Conservation (phyloP, 2,888 invertebrate genomes). For the Chloroclystis v-ata region DNA sequence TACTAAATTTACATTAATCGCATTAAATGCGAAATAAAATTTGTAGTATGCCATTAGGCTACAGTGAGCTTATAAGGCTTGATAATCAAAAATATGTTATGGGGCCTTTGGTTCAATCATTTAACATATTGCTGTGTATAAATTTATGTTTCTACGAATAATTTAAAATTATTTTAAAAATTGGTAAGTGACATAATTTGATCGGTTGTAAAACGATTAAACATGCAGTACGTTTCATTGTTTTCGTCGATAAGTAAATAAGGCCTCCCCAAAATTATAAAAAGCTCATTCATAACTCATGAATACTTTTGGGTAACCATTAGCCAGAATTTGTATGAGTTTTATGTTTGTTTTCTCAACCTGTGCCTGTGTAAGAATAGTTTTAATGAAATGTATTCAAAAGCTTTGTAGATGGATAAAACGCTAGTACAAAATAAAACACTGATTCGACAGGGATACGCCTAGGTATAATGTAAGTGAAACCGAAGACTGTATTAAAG, state of each 20-base stretch:
- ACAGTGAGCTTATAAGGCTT: slow-evolving; percentile 55
- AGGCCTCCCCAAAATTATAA: slow-evolving; percentile 9
- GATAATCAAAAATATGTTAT: slow-evolving; percentile 24
- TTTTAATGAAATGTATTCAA: slow-evolving; percentile 34
- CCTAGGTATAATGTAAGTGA: slow-evolving; percentile 65
- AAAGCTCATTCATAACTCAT: slow-evolving; percentile 6
- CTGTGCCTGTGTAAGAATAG: slow-evolving; percentile 47
- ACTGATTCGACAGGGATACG: slow-evolving; percentile 72
- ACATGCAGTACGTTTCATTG: too few species aligned
- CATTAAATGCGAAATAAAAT: slow-evolving; percentile 65
- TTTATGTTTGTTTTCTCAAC: slow-evolving; percentile 40
- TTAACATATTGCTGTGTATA: background rate
- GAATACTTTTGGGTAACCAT: slow-evolving; percentile 4
- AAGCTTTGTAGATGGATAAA: slow-evolving; percentile 58
- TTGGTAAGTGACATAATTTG: too few species aligned
- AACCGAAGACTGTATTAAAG: slow-evolving; percentile 73
- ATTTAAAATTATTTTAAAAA: too few species aligned
- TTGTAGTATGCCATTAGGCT: slow-evolving; percentile 54
- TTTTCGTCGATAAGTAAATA: background rate
- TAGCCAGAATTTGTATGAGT: slow-evolving; percentile 9
- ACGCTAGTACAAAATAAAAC: slow-evolving; percentile 72
- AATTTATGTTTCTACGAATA: background rate
- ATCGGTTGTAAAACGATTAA: too few species aligned
- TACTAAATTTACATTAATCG: slow-evolving; percentile 69
- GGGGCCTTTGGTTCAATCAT: slow-evolving; percentile 14